Percentiles rank a stretch among this genome's conserved stretches.
Evolutionary conservation across 2,113 vertebrate genomes (phyloP).

Genomic region (Melanostigma gelatinosum): DNA sequence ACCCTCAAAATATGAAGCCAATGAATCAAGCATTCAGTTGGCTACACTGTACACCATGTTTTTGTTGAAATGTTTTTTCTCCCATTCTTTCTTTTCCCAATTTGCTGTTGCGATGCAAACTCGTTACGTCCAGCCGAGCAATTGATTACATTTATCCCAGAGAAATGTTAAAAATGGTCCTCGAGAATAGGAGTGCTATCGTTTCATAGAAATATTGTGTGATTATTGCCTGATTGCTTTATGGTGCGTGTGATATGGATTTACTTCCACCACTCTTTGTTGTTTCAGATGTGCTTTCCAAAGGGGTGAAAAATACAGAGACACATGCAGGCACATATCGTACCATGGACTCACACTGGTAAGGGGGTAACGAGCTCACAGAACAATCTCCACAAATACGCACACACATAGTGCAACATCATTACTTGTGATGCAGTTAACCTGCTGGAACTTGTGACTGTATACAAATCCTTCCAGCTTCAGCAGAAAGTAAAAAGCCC

Average conservation of each 20-base stretch:
- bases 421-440: constrained; percentile 27
- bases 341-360: constrained; percentile 36
- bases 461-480: neutral
- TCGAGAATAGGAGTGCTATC: neutral
- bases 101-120: neutral
- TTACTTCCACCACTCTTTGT: constrained; percentile 7
- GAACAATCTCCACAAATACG: neutral
- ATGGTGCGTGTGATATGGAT: constrained; percentile 11
- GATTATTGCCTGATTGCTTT: constrained; percentile 2
- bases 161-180: neutral
- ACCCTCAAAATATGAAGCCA: constrained; percentile 45
- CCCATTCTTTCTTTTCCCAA: constrained; percentile 3
- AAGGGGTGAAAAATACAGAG: constrained; percentile 19
- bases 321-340: neutral
- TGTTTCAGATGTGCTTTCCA: constrained; percentile 9
- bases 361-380: neutral
- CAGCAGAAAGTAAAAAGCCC: neutral
- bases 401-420: neutral
- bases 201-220: neutral
- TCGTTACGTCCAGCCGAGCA: neutral
- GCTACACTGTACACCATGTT: neutral
- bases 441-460: constrained; percentile 2
- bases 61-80: neutral
- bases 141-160: neutral
- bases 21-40: constrained; percentile 29